Conservation (phyloP, 1,140 invertebrate species). For the Drosophila mauritiana region DNA sequence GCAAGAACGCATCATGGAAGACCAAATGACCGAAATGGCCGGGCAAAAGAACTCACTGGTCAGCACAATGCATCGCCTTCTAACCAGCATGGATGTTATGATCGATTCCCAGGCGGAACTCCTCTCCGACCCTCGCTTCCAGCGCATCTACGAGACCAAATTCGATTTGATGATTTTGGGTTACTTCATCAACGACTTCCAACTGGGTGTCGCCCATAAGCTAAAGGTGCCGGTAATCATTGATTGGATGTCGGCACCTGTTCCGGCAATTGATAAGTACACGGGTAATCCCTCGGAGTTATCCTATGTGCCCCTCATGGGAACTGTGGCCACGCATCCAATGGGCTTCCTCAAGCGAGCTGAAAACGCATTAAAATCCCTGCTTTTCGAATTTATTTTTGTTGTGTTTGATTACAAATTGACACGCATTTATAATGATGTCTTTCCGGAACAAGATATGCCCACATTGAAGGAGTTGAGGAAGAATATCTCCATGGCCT, state of each 20-base stretch:
- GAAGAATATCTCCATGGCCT: constrained; percentile 66
- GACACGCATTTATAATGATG: constrained; percentile 5
- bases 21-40: constrained; percentile 51
- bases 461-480: constrained; percentile 39
- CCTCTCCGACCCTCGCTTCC: constrained; percentile 55
- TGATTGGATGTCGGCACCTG: constrained; percentile 50
- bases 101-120: constrained; percentile 57
- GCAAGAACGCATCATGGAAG: constrained; percentile 33
- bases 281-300: constrained; percentile 66
- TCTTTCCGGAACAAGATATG: constrained; percentile 32
- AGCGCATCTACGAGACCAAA: constrained; percentile 66
- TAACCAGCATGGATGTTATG: constrained; percentile 50
- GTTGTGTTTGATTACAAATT: neutral
- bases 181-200: constrained; percentile 71
- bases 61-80: constrained; percentile 24
- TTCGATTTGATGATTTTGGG: constrained; percentile 77
- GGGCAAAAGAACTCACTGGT: constrained; percentile 43
- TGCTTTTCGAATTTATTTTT: constrained; percentile 2
- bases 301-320: constrained; percentile 58
- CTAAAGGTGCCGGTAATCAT: constrained; percentile 66
- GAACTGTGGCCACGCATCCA: neutral
- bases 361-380: constrained; percentile 1
- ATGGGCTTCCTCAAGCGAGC: constrained; percentile 46
- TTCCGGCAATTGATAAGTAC: constrained; percentile 21
- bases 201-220: constrained; percentile 68